Percentiles rank a stretch among this genome's conserved stretches.
Evolutionary conservation across 2,113 vertebrate genomes (phyloP).

Genomic region (Hemicordylus capensis): DNA sequence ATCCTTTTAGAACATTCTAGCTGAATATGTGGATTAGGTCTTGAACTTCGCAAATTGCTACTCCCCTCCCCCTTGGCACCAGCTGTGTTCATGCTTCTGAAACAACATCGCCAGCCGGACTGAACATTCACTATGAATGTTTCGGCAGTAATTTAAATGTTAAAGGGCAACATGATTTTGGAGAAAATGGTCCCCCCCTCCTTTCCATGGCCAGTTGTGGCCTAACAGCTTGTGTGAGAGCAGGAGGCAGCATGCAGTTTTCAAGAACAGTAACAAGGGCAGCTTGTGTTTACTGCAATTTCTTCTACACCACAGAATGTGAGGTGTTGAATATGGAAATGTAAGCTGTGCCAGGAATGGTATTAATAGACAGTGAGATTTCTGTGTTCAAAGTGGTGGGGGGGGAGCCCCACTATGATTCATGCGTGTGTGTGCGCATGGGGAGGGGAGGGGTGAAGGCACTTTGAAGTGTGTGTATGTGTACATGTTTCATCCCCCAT

Average conservation of each 20-base stretch:
- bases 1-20: slow-evolving; percentile 50
- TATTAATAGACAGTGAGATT: slow-evolving; percentile 35
- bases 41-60: slow-evolving; percentile 46
- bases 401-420: not conserved
- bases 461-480: not conserved
- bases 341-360: slow-evolving; percentile 32
- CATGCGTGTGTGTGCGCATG: no score
- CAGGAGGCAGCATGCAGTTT: slow-evolving; percentile 55
- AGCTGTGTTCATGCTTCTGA: slow-evolving; percentile 63
- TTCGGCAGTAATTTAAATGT: slow-evolving; percentile 59
- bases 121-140: slow-evolving; percentile 59
- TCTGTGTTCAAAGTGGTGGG: not conserved
- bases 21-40: slow-evolving; percentile 2
- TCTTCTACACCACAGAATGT: slow-evolving; percentile 39
- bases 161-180: slow-evolving; percentile 62
- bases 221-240: slow-evolving; percentile 61
- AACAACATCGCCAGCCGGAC: slow-evolving; percentile 59
- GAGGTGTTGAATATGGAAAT: slow-evolving; percentile 34
- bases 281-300: slow-evolving; percentile 29
- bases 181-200: slow-evolving; percentile 40
- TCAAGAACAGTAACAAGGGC: slow-evolving; percentile 44
- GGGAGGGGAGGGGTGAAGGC: no score
- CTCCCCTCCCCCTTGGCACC: slow-evolving; percentile 44
- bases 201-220: slow-evolving; percentile 59
- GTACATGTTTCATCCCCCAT: slow-evolving; percentile 1